Evolutionary conservation across 2,113 vertebrate genomes (phyloP), one percentile per base, ranked within the genome.

Genomic region (Riparia riparia): DNA sequence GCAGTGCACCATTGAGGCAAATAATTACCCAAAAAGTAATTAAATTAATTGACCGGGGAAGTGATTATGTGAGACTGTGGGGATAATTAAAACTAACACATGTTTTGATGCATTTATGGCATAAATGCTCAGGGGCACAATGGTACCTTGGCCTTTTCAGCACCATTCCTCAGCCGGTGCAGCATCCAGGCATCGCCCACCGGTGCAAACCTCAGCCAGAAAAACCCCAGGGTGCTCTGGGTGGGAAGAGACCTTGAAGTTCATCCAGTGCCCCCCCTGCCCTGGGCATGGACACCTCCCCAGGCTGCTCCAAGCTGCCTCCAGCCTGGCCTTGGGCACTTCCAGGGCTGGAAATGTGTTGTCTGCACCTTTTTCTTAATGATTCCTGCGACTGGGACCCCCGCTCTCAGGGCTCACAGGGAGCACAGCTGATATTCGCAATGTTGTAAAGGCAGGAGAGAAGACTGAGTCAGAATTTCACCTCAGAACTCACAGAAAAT

Each of bases 1-100:
- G 91, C 78, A 90, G 42, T 8, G 74, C 74, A 82, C 93, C 90
- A 87, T 24, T 83, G 86, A 95, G 92, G 89, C 90, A 97, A 96
- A 97, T 77, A 93, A 97, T 95, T 91, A 94, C 39, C 69, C 84
- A 64, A 94, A 96, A 92, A 86, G 92, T 93, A 94, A 97, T 97
- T 95, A 95, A 96, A 97, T 96, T 96, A 97, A 97, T 97, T 97
- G 95, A 96, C 93, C 94, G 82, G 83, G 89, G 88, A 97, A 96
- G 89, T 9, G 81, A 90, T 94, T 95, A 88, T 90, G 86, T 19
- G 72, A 73, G 86, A 50, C 71, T 77, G 47, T 69, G 83, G 73
- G 85, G 89, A 89, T 94, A 97, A 97, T 97, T 93, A 95, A 95
- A 96, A 37, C 47, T 26, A 95, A 77, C 84, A 89, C 82, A 72